Evolutionary conservation across 92 coral and sea anemone species (phyloP).

Genomic region (Bergia sp.): DNA sequence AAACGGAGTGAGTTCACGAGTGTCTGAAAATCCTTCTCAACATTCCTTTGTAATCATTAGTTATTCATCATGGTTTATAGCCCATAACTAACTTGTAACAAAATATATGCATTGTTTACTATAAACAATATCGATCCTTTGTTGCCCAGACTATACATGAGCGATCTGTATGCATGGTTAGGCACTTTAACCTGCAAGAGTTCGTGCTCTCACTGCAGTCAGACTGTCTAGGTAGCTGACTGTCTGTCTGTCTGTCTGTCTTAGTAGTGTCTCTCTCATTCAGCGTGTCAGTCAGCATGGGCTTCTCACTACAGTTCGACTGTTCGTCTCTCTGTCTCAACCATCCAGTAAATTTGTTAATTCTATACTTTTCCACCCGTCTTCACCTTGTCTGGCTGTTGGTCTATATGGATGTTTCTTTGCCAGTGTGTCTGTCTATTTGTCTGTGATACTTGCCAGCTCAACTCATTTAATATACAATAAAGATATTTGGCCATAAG

Average conservation of each 20-base stretch:
- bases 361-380: not conserved
- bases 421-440: not conserved
- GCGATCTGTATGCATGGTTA: not conserved
- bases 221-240: not conserved
- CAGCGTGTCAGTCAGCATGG: not conserved
- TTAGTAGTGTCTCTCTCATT: not conserved
- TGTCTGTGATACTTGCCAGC: not conserved
- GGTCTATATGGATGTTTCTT: not conserved
- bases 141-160: not conserved
- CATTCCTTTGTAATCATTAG: not conserved
- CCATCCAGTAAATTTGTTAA: too few species aligned
- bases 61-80: not conserved
- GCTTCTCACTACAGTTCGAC: not conserved
- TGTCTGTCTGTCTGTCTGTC: not conserved
- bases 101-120: slow-evolving; percentile 17
- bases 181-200: not conserved
- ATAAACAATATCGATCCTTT: slow-evolving; percentile 16
- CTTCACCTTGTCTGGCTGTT: not conserved
- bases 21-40: slow-evolving; percentile 4
- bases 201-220: not conserved
- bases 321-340: not conserved
- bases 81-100: not conserved
- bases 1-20: not conserved
- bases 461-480: not conserved
- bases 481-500: not conserved